Evolutionary conservation across 1,140 invertebrate genomes (phyloP).

Genomic region (Hetaerina americana): DNA sequence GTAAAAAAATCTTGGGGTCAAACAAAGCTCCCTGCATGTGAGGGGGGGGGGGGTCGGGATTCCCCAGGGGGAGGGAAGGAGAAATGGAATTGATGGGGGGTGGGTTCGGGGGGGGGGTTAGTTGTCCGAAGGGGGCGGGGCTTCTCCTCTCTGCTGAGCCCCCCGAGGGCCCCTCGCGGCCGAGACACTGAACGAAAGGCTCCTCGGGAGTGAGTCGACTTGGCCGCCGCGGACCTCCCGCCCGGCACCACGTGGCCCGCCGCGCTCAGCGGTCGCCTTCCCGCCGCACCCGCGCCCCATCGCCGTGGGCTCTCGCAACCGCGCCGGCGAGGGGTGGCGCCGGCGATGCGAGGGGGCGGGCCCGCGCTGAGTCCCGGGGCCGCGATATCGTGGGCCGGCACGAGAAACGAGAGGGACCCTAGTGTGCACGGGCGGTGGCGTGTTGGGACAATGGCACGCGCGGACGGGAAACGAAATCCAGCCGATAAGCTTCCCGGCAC

Average conservation of each 20-base stretch:
- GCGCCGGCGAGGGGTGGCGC: neutral
- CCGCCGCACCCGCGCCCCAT: neutral
- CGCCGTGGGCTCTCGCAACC: neutral
- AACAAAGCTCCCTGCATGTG: no score
- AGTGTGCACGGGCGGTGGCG: neutral
- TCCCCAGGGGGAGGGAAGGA: neutral
- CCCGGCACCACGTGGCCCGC: neutral
- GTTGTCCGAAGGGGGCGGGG: neutral
- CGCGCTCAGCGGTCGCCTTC: neutral
- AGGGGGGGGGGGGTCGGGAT: no score
- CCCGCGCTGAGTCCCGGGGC: neutral
- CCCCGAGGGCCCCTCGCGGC: no score
- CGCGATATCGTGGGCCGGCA: neutral
- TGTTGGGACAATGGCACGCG: neutral
- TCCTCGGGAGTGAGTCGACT: neutral
- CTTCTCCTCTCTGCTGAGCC: no score
- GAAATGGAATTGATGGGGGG: neutral
- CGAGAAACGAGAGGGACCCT: neutral
- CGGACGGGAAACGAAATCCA: neutral
- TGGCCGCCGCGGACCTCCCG: neutral
- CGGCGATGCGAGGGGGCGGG: neutral
- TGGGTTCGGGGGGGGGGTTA: neutral
- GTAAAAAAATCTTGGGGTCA: no score
- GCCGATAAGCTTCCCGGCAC: neutral
- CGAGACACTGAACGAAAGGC: no score